Evolutionary conservation across 2,113 vertebrate genomes (phyloP).

Genomic region (Pithys albifrons): DNA sequence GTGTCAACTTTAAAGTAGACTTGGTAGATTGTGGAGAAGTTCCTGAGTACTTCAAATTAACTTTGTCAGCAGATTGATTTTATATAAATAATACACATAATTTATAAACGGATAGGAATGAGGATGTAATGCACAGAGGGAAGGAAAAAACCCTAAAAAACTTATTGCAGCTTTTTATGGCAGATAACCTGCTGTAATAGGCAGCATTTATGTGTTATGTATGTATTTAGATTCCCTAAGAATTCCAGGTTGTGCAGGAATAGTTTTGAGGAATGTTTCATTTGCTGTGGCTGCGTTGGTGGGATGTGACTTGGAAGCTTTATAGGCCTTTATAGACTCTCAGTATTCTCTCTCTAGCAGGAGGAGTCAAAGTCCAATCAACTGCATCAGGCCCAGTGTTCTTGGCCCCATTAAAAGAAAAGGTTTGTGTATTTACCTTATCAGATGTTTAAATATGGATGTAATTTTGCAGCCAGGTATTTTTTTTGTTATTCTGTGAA

Average conservation of each 20-base stretch:
- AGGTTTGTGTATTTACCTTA: constrained; percentile 75
- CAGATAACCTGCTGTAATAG: neutral
- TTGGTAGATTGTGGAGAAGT: neutral
- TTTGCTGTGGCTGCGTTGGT: neutral
- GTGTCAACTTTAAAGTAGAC: neutral
- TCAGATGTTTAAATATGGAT: neutral
- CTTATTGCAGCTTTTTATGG: accelerated
- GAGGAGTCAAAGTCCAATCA: constrained; percentile 94
- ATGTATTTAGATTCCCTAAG: neutral
- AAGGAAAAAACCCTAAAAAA: neutral
- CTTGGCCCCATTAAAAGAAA: constrained; percentile 95
- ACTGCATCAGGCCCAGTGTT: constrained; percentile 94
- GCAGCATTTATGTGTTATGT: neutral
- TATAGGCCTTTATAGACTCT: neutral
- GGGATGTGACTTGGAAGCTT: neutral
- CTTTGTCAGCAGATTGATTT: neutral
- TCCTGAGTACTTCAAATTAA: neutral
- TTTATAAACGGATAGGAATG: neutral
- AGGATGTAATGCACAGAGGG: neutral
- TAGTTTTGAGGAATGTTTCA: neutral
- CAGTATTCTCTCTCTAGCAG: constrained; percentile 74
- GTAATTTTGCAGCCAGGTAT: neutral
- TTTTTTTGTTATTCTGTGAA: neutral
- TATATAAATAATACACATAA: neutral
- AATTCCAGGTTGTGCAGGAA: neutral